These are phyloP conservation scores for Crotophaga sulcirostris DNA, from an alignment of 2,113 vertebrate genomes.

Conservation along the genomic window DNA sequence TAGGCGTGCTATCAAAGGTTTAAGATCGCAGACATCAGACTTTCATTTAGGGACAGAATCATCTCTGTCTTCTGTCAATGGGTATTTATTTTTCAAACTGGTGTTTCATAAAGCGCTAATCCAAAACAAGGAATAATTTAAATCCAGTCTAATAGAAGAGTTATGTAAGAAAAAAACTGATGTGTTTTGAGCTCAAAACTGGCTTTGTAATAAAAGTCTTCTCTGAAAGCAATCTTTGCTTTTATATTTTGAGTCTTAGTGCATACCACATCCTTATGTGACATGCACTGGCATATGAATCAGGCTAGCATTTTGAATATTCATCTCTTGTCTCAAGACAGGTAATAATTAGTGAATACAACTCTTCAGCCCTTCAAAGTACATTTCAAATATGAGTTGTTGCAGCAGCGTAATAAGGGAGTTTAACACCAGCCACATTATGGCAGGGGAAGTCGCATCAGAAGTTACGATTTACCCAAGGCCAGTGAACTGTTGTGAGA, in stretches of 20 bases:
- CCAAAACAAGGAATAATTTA: not conserved
- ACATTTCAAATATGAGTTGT: conserved; percentile 25
- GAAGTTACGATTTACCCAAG: conserved; percentile 7
- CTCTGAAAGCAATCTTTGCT: conserved; percentile 1
- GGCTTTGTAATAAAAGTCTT: not conserved
- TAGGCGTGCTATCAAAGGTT: not conserved
- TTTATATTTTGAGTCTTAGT: not conserved
- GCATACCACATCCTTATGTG: conserved; percentile 6
- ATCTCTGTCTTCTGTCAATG: not conserved
- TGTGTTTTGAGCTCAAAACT: conserved; percentile 15
- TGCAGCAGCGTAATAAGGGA: conserved; percentile 9
- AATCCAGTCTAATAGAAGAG: not conserved
- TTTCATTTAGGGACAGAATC: not conserved
- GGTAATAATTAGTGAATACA: conserved; percentile 63
- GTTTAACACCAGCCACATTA: not conserved
- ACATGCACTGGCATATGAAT: conserved; percentile 9
- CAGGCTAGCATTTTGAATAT: conserved; percentile 51
- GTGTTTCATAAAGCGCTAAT: not conserved
- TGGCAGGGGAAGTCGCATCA: conserved; percentile 34
- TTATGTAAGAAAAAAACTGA: not conserved
- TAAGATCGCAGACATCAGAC: not conserved
- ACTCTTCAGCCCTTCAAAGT: conserved; percentile 59
- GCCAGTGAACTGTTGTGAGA: conserved; percentile 31
- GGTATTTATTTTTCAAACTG: not conserved
- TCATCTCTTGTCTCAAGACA: conserved; percentile 48